Conservation (phyloP, 2,888 invertebrate species). For the Melikaiella ostensackeni region DNA sequence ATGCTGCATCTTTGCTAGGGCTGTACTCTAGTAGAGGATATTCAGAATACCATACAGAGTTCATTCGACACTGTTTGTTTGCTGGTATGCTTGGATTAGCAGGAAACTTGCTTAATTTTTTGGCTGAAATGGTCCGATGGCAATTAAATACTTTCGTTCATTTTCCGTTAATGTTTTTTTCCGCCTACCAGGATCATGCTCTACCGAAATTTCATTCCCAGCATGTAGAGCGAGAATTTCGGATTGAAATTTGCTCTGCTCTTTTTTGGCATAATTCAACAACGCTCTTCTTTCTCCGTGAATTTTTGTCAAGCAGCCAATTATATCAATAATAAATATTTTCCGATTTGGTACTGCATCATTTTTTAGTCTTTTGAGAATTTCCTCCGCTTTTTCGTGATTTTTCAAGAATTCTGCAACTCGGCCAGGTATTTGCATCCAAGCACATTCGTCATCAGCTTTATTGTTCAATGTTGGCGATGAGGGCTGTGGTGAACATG, state of each 20-base stretch:
- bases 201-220: not conserved
- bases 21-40: too few species aligned
- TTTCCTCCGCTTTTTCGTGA: not conserved
- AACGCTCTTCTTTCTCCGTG: not conserved
- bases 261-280: not conserved
- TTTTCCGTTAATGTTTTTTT: slow-evolving; percentile 2
- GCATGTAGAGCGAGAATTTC: not conserved
- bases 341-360: not conserved
- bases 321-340: not conserved
- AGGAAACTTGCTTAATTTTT: not conserved
- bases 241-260: not conserved
- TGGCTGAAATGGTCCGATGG: slow-evolving; percentile 1
- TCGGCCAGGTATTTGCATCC: not conserved
- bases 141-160: not conserved
- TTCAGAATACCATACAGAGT: too few species aligned
- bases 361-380: slow-evolving; percentile 29
- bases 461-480: too few species aligned
- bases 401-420: not conserved
- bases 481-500: not conserved
- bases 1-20: too few species aligned
- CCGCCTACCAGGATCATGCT: not conserved
- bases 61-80: too few species aligned
- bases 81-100: too few species aligned
- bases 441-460: too few species aligned
- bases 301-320: not conserved